Percentiles rank a stretch among this genome's conserved stretches.
Conservation (phyloP, 2,888 invertebrate genomes). For the Rhodophaea formosa region DNA sequence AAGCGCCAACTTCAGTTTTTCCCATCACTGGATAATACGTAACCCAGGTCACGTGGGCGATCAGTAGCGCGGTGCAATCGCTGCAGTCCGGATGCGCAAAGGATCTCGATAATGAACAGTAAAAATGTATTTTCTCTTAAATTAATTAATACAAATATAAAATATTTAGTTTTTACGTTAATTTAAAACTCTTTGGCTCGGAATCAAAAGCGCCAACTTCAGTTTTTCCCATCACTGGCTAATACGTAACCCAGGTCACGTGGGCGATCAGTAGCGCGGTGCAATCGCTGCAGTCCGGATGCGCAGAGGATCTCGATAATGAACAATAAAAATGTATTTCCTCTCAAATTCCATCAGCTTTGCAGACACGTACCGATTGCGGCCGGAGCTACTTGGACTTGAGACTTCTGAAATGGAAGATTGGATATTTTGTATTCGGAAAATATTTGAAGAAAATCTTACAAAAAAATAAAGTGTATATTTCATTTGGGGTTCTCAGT, state of each 20-base stretch:
- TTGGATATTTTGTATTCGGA: background rate
- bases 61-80: slow-evolving; percentile 18
- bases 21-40: background rate
- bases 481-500: no score
- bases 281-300: slow-evolving; percentile 1
- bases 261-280: slow-evolving; percentile 22
- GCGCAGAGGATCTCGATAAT: slow-evolving; percentile 8
- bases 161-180: no score
- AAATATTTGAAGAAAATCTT: no score
- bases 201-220: background rate
- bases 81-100: slow-evolving; percentile 6
- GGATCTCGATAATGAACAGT: slow-evolving; percentile 11
- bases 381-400: background rate
- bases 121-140: no score
- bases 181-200: no score
- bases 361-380: background rate
- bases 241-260: slow-evolving; percentile 23
- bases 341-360: background rate
- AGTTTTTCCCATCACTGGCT: background rate
- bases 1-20: background rate
- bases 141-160: no score
- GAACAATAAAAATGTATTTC: slow-evolving; percentile 16
- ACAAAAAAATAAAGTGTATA: no score
- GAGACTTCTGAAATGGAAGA: background rate
- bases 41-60: slow-evolving; percentile 25